Evolutionary conservation across 2,888 invertebrate genomes (phyloP).

Genomic region (Dryocosmus kuriphilus): DNA sequence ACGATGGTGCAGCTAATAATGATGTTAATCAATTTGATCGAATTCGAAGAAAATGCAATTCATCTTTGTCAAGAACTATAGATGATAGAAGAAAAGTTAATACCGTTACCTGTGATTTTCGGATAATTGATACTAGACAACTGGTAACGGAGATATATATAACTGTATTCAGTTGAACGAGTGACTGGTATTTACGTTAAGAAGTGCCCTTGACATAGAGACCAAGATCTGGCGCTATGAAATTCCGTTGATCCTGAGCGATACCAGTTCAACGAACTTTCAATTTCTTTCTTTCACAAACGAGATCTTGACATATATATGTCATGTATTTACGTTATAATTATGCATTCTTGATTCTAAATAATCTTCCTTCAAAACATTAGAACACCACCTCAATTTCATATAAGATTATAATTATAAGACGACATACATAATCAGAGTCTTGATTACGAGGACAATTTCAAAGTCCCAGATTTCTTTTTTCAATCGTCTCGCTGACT

Average conservation of each 20-base stretch:
- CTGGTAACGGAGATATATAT: constrained; percentile 8
- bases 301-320: background rate
- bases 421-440: too few species aligned
- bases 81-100: background rate
- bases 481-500: too few species aligned
- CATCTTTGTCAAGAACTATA: background rate
- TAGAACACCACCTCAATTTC: background rate
- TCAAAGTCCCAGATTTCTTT: too few species aligned
- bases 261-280: constrained; percentile 12
- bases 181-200: constrained; percentile 10
- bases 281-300: constrained; percentile 13
- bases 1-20: background rate
- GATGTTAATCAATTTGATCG: background rate
- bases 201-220: constrained; percentile 20
- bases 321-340: background rate
- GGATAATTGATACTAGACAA: constrained; percentile 12
- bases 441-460: too few species aligned
- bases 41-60: background rate
- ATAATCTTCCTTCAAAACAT: background rate
- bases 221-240: background rate
- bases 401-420: too few species aligned
- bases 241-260: background rate
- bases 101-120: constrained; percentile 4
- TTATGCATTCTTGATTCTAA: background rate
- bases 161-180: constrained; percentile 1